Conservation (phyloP, 2,113 vertebrate species). For the Gobius niger region DNA sequence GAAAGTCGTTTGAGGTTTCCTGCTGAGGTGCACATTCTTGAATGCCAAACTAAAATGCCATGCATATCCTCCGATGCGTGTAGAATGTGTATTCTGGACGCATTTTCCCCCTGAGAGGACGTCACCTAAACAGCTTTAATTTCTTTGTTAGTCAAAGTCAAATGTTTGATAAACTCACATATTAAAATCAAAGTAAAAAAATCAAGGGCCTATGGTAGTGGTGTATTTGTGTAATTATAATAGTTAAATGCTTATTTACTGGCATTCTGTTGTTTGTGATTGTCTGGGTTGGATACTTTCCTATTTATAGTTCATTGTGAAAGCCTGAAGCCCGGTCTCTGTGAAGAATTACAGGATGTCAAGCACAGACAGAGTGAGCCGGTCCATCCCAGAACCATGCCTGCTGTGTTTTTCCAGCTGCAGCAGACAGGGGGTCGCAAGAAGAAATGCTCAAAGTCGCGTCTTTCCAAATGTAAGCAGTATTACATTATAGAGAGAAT, state of each 20-base stretch:
- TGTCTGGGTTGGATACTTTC: constrained; percentile 5
- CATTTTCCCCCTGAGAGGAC: neutral
- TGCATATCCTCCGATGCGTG: constrained; percentile 15
- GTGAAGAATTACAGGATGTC: constrained; percentile 45
- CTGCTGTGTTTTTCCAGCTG: constrained; percentile 68
- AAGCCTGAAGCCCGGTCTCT: constrained; percentile 35
- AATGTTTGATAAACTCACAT: too few relatives aligned
- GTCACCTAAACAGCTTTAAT: constrained; percentile 5
- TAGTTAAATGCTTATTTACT: constrained; percentile 11
- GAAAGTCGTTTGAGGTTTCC: constrained; percentile 63
- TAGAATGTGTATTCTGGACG: constrained; percentile 4
- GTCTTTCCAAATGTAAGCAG: constrained; percentile 32
- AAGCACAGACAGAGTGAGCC: constrained; percentile 42
- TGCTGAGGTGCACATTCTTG: constrained; percentile 56
- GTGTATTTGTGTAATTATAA: neutral
- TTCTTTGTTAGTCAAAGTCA: too few relatives aligned
- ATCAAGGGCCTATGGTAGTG: neutral
- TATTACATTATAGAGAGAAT: constrained; percentile 3
- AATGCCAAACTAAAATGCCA: constrained; percentile 42
- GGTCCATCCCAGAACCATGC: constrained; percentile 28
- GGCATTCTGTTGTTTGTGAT: constrained; percentile 2
- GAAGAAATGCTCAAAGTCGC: constrained; percentile 30
- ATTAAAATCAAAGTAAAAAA: too few relatives aligned
- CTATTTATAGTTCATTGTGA: constrained; percentile 41
- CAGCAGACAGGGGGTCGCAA: constrained; percentile 44